phyloP scores from a whole-genome alignment of 2,888 invertebrate species.

The Aleiodes leptofemur region DNA sequence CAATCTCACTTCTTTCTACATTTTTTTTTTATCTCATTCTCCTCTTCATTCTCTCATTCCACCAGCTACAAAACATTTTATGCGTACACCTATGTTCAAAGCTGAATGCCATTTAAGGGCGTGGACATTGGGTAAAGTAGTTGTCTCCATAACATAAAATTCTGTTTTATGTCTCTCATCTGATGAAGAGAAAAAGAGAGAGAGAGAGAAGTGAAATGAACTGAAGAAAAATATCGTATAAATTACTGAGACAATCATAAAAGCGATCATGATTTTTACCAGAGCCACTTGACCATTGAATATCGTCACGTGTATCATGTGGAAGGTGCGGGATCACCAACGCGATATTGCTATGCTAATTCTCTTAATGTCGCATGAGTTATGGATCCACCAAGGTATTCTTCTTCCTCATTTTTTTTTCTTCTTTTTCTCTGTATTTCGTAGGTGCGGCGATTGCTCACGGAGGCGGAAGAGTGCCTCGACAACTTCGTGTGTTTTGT shows the following conservation, averaged over 20 bases:
- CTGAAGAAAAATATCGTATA: not conserved
- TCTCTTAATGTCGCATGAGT: slow-evolving; percentile 68
- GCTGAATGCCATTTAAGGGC: slow-evolving; percentile 26
- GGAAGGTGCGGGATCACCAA: slow-evolving; percentile 25
- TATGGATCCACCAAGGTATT: slow-evolving; percentile 57
- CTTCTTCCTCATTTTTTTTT: slow-evolving; percentile 34
- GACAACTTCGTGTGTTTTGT: slow-evolving; percentile 19
- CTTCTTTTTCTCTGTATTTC: slow-evolving; percentile 36
- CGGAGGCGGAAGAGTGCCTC: slow-evolving; percentile 60
- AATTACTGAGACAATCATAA: not conserved
- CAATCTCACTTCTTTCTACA: not conserved
- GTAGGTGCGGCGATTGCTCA: slow-evolving; percentile 53
- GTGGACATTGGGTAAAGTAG: not conserved
- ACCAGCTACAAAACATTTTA: not conserved
- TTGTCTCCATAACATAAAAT: not conserved
- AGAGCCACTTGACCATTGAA: slow-evolving; percentile 10
- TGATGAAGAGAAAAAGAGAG: no score
- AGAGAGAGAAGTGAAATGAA: not conserved
- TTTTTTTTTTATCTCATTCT: not conserved
- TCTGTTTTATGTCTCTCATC: not conserved
- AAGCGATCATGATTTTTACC: not conserved
- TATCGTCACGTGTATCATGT: slow-evolving; percentile 5
- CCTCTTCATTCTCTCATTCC: no score
- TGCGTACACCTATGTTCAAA: not conserved
- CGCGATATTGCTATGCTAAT: slow-evolving; percentile 68